Base-by-base conservation (phyloP, 2,888 invertebrate species). In the Molorchus minor region DNA sequence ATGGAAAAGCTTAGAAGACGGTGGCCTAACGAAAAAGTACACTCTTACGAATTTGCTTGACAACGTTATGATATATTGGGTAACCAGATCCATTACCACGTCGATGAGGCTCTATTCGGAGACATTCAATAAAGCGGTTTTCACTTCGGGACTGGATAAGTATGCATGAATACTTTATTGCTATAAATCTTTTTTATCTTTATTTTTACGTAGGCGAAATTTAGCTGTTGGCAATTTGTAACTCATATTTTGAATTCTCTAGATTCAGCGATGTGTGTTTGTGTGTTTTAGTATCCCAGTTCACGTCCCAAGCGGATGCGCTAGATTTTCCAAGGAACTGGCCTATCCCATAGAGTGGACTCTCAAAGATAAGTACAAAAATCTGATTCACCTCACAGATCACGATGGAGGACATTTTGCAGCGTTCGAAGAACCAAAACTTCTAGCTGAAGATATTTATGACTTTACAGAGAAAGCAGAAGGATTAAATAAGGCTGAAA, bases 31-130 rank as follows among this genome's bases (percentile, higher is more conserved):
- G 0, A 81, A 84, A 59, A 86, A 86, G 64, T 91, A 86, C 84
- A 73, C 87, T 72, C 2, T 91, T 81, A 89, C 92, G 82, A 77
- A 91, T 82, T 79, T 88, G 69, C 77, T 94, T 38, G 92, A 92
- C 68, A 91, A 92, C 70, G 75, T 94, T 0, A 92, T 92, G 89
- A 79, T 93, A 47, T 95, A 94, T 79, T 94, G 93, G 91, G 75
- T 86, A 0, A 85, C 88, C 0, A 85, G 86, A 43, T 86, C 87
- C 7, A 89, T 92, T 5, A 89, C 89, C 0, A 87, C 91, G 0
- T 88, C 92, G 0, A 84, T 88, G 81, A 83, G 94, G 30, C 78
- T 92, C 12, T 94, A 93, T 73, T 80, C 89, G 0, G 93, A 94
- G 75, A 74, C 74, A 0, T 82, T 86, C 0, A 33, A 33, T 12